Evolutionary conservation across 2,113 vertebrate species (phyloP), one percentile per base, ranked within the genome.

Genomic region (Bufo gargarizans): DNA sequence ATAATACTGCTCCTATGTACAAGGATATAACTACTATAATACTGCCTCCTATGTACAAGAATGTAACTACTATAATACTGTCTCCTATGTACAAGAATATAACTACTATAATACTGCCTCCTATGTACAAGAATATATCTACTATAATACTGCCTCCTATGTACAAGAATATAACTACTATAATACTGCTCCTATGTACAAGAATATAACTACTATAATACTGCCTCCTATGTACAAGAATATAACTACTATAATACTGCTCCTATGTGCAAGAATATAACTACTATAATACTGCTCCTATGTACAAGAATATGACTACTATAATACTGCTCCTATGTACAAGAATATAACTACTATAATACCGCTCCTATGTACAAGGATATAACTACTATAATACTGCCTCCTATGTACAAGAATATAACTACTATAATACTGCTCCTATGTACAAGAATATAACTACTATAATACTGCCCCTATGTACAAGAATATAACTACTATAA

Each of bases 121-220:
- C 65, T 69, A 69, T 69, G n/a, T 69, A 69, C 65, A 69, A 33
- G 65, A 69, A 69, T 69, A 69, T 69, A 69, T 33, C 65, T 69
- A 33, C 65, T 69, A 69, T 69, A 69, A 69, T 69, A 69, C 65
- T 69, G 16, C 22, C n/a, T n/a, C 65, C 65, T 69, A 33, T 22
- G n/a, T 69, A 69, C 65, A 69, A 33, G 65, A 69, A 69, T 69
- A 69, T 69, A 69, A 69, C 65, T 69, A 69, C 65, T 69, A 69
- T 69, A 69, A 33, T 69, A 69, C 65, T 69, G n/a, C 59, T 19
- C 59, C 59, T 61, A 61, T 61, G 59, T 61, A 61, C 59, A 61
- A 19, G 59, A 61, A 61, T 61, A 61, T 61, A 61, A 61, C 59
- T 61, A 19, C 59, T 19, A 61, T 61, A 61, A 61, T 61, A 61